These are phyloP conservation scores for Oreochromis spilurus DNA, from an alignment of 2,113 vertebrate genomes.

Conservation along the genomic window DNA sequence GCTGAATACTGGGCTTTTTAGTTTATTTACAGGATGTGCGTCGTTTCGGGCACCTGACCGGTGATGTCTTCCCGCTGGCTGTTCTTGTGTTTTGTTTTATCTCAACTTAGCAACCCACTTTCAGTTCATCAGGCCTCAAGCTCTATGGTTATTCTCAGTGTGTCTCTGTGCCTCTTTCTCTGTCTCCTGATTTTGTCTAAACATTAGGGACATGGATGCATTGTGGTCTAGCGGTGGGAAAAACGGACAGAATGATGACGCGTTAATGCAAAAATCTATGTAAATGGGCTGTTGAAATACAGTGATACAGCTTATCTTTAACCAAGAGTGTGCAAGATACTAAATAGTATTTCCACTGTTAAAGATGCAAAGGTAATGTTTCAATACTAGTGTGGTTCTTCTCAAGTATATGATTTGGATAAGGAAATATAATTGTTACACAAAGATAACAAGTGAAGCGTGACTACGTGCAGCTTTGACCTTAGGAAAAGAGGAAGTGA, in stretches of 20 bases:
- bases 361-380: neutral
- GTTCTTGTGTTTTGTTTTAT: slow-evolving; percentile 38
- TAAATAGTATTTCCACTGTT: neutral
- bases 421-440: neutral
- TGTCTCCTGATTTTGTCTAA: neutral
- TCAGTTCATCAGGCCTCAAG: slow-evolving; percentile 13
- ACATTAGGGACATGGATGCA: neutral
- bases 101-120: slow-evolving; percentile 5
- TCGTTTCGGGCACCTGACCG: slow-evolving; percentile 34
- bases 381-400: no score
- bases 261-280: neutral
- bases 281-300: neutral
- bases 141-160: neutral
- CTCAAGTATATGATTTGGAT: neutral
- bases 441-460: neutral
- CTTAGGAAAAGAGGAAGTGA: neutral
- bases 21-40: slow-evolving; percentile 22
- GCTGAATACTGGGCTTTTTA: neutral
- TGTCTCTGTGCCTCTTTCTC: neutral
- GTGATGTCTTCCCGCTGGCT: slow-evolving; percentile 17
- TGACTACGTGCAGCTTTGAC: neutral
- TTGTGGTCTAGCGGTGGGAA: neutral
- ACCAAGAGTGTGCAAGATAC: rapidly evolving
- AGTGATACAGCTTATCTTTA: neutral
- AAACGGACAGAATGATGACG: neutral